Evolutionary conservation across 2,113 vertebrate genomes (phyloP).

Genomic region (Rhodinocichla rosea): DNA sequence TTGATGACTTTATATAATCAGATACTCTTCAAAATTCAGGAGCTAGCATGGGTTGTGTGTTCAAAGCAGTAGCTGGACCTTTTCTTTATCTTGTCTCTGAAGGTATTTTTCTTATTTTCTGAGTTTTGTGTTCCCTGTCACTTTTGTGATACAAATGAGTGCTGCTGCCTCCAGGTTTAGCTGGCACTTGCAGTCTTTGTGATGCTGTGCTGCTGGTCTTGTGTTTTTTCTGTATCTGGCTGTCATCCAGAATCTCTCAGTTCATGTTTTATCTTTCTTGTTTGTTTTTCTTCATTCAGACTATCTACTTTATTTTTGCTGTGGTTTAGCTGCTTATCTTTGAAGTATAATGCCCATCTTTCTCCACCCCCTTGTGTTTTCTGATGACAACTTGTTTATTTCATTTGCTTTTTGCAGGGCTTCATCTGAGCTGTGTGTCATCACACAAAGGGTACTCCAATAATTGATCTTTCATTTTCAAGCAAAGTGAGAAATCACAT

Average conservation of each 20-base stretch:
- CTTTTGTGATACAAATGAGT: not conserved
- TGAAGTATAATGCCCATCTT: not conserved
- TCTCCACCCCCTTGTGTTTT: not conserved
- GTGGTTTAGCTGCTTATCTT: slow-evolving; percentile 29
- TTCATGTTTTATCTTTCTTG: not conserved
- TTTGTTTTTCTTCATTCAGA: slow-evolving; percentile 28
- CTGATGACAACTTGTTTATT: not conserved
- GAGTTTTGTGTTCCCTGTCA: not conserved
- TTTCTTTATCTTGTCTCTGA: not conserved
- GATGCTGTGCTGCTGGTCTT: not conserved
- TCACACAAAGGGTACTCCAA: not conserved
- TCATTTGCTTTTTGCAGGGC: not conserved
- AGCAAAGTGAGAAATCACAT: not conserved
- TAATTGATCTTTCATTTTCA: not conserved
- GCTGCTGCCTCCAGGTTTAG: not conserved
- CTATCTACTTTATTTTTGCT: not conserved
- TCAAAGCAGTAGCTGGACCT: not conserved
- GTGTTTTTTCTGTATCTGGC: not conserved
- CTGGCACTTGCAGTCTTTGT: not conserved
- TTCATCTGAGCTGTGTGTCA: not conserved
- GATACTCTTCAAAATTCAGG: not conserved
- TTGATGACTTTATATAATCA: not conserved
- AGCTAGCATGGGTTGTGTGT: not conserved
- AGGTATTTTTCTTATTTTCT: not conserved
- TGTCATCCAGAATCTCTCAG: not conserved